Evolutionary conservation across 64 coral and sea anemone species (phyloP), one percentile per base, ranked within the genome.

Genomic region (Montipora sp.): DNA sequence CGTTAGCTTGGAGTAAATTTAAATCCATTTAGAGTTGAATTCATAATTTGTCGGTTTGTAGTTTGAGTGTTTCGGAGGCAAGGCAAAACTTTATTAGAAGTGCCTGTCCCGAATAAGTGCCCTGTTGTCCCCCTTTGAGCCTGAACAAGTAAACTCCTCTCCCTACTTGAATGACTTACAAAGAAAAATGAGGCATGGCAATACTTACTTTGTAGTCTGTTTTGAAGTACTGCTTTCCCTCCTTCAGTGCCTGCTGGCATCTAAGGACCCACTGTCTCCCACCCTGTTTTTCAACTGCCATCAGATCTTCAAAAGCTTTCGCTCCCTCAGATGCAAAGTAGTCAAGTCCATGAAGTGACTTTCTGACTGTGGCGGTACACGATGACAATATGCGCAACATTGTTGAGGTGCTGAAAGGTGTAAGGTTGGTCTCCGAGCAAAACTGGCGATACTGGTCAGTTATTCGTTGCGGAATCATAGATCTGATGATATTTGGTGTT

Each of bases 311-410:
- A 79, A 79, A 48, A 53, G 77, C 77, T 79, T 79, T 79, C 50
- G 77, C 50, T 53, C 77, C 77, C 15, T 79, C 77, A 20, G 77
- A 36, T 18, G 77, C 50, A 60, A 81, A 81, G 79, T 81, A 81
- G 79, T 81, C 79, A 11, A 81, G 79, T 53, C 79, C 79, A 58
- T 81, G 18, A 5, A 48, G 45, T 18, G 77, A 80, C 23, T 80
- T 80, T 80, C 78, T 51, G 21, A 80, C 48, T 59, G 47, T 55
- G 43, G 77, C 77, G 14, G 77, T 19, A 55, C 45, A 79, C 45
- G 77, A 51, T 59, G 80, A 83, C 60, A 66, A 67, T 61, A 83
- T 83, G 19, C 21, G 80, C n/a, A 83, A 47, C 80, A 83, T 83
- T 83, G 53, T 83, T 0, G 55, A 83, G 76, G 53, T 60, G 21